Conservation (phyloP, 2,888 invertebrate species). For the Chaetogeoica ovagalla region DNA sequence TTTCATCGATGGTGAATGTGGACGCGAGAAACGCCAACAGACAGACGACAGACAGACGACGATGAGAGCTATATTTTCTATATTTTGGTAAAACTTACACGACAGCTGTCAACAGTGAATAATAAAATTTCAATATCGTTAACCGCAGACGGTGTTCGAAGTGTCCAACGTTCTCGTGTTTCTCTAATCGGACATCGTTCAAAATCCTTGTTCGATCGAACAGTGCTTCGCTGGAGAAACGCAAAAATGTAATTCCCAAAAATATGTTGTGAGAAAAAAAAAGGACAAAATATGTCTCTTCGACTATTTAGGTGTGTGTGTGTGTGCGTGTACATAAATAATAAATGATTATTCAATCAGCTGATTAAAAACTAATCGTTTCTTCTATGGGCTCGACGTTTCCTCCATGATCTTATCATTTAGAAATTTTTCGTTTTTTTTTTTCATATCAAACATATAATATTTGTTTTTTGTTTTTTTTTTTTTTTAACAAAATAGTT, state of each 20-base stretch:
- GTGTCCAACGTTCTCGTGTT: too few relatives aligned
- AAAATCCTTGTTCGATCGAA: too few relatives aligned
- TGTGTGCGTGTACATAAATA: conserved; percentile 12
- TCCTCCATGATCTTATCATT: conserved; percentile 33
- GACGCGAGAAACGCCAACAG: not conserved
- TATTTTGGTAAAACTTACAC: conserved; percentile 19
- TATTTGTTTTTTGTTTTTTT: not conserved
- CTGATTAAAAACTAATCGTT: conserved; percentile 5
- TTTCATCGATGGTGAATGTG: not conserved
- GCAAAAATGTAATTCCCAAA: too few relatives aligned
- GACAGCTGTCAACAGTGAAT: not conserved
- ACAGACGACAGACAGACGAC: not conserved
- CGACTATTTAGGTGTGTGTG: too few relatives aligned
- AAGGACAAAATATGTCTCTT: too few relatives aligned
- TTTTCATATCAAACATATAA: not conserved
- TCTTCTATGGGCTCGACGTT: not conserved
- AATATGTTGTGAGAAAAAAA: too few relatives aligned
- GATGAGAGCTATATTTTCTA: conserved; percentile 31
- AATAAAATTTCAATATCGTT: too few relatives aligned
- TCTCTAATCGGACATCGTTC: too few relatives aligned
- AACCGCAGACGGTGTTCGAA: too few relatives aligned
- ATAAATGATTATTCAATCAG: not conserved
- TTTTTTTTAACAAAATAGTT: not conserved
- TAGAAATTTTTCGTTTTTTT: not conserved
- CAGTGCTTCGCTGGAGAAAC: too few relatives aligned